These are phyloP conservation scores for Myotis pilosus DNA, from an alignment of 2,797 vertebrate species.

Conservation along the genomic window DNA sequence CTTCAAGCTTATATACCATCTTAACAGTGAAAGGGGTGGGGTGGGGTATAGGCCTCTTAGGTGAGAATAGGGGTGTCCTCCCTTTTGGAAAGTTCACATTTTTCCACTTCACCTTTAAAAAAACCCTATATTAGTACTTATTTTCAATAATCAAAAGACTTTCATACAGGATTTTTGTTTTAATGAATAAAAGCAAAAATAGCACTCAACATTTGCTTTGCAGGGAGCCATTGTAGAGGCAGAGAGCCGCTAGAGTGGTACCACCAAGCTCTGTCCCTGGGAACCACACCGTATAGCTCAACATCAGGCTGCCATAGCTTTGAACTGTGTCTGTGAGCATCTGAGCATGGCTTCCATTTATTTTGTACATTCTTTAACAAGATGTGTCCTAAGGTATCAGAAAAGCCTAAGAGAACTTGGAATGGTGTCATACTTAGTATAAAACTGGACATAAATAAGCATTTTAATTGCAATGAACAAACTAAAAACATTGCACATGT, in stretches of 20 bases:
- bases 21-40: background rate
- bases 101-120: background rate
- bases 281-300: background rate
- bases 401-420: background rate
- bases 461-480: background rate
- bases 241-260: background rate
- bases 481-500: background rate
- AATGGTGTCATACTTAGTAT: background rate
- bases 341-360: background rate
- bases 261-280: too few relatives aligned
- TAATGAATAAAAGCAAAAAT: background rate
- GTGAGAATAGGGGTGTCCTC: background rate
- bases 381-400: background rate
- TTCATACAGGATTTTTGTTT: background rate
- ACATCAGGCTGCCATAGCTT: background rate
- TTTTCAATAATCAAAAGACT: background rate
- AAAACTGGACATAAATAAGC: background rate
- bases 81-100: background rate
- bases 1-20: background rate
- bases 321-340: background rate
- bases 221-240: background rate
- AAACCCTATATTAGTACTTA: background rate
- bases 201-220: background rate
- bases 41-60: background rate
- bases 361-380: background rate